phyloP scores from a whole-genome alignment of 2,888 invertebrate species.

The Platycheirus albimanus region DNA sequence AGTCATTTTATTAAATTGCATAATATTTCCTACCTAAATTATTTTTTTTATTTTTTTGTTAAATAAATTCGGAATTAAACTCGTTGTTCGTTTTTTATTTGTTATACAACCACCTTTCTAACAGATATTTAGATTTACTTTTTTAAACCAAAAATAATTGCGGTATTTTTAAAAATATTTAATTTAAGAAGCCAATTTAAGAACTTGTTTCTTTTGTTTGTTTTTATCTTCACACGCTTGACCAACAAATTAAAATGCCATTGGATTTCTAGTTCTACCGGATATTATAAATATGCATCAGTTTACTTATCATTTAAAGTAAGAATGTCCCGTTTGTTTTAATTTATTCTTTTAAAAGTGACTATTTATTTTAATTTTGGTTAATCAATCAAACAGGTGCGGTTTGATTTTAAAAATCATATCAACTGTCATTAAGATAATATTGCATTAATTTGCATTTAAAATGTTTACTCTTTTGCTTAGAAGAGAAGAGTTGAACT shows the following conservation, averaged over 20 bases:
- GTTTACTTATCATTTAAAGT: neutral
- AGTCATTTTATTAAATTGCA: too few species aligned
- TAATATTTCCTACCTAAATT: too few species aligned
- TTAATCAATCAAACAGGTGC: neutral
- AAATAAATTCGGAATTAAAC: too few species aligned
- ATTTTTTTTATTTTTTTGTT: too few species aligned
- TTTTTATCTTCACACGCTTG: neutral
- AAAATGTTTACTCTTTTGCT: neutral
- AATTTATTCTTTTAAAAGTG: neutral
- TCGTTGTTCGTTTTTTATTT: too few species aligned
- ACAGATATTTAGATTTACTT: too few species aligned
- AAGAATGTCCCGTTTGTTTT: neutral
- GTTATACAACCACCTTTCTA: too few species aligned
- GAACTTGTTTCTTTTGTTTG: too few species aligned
- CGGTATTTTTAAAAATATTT: too few species aligned
- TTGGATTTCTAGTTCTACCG: neutral
- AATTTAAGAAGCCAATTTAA: too few species aligned
- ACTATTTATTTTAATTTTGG: neutral
- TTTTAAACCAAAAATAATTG: too few species aligned
- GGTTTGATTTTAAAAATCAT: neutral
- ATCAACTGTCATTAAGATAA: neutral
- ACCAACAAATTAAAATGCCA: neutral
- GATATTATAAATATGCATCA: neutral
- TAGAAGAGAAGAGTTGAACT: too few species aligned
- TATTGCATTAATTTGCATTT: conserved; percentile 4